Evolutionary conservation across 2,888 invertebrate species (phyloP).

Genomic region (Thecocarcelia acutangulata): DNA sequence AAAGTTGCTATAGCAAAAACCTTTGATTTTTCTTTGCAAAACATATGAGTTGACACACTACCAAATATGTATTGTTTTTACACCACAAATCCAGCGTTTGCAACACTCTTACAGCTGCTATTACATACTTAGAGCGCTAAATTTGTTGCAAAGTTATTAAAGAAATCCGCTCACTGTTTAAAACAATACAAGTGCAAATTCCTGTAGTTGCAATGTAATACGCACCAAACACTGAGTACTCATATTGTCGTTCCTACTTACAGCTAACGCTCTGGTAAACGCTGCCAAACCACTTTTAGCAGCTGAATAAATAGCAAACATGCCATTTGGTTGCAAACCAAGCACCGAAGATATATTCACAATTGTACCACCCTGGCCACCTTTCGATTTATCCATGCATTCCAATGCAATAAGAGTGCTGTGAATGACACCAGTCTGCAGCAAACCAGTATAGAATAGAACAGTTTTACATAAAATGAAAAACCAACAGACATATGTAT

Average conservation of each 20-base stretch:
- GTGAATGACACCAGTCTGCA: constrained; percentile 80
- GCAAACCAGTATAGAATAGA: background rate
- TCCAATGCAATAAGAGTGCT: constrained; percentile 77
- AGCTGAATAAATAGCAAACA: constrained; percentile 76
- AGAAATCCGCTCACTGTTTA: too few species aligned
- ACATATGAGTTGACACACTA: too few species aligned
- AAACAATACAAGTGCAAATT: too few species aligned
- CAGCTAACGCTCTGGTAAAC: constrained; percentile 67
- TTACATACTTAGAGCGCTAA: too few species aligned
- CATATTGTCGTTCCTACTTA: constrained; percentile 4
- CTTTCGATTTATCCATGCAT: constrained; percentile 77
- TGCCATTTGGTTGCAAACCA: constrained; percentile 72
- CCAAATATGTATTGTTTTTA: too few species aligned
- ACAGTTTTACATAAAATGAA: constrained; percentile 3
- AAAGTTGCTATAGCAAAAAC: too few species aligned
- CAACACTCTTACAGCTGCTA: too few species aligned
- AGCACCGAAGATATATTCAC: constrained; percentile 77
- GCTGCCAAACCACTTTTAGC: constrained; percentile 75
- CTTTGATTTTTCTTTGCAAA: too few species aligned
- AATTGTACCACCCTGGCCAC: constrained; percentile 77
- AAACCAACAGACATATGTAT: background rate
- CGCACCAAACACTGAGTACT: too few species aligned
- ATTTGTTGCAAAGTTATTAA: too few species aligned
- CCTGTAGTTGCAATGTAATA: too few species aligned
- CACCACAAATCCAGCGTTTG: too few species aligned